Conservation (phyloP, 1,140 invertebrate species). For the Eupeodes corollae region DNA sequence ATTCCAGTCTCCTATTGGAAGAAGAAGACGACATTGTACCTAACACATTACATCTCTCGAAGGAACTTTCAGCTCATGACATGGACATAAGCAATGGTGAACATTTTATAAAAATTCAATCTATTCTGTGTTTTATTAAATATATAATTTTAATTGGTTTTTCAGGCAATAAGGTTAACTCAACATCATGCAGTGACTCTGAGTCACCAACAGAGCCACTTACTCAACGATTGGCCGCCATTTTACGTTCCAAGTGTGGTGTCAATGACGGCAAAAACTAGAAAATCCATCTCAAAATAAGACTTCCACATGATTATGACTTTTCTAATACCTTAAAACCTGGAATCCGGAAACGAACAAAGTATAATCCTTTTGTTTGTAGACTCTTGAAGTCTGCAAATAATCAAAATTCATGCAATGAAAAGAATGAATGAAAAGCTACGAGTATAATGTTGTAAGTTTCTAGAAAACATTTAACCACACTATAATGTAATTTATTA, state of each 20-base stretch:
- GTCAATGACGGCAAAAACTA: conserved; percentile 11
- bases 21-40: conserved; percentile 34
- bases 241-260: conserved; percentile 38
- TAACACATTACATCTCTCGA: conserved; percentile 22
- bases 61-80: conserved; percentile 13
- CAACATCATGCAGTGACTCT: conserved; percentile 43
- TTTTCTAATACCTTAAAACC: background rate
- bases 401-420: too few species aligned
- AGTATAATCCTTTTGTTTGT: background rate
- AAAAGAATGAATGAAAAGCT: too few species aligned
- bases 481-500: too few species aligned
- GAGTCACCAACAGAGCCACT: conserved; percentile 50
- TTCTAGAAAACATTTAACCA: too few species aligned
- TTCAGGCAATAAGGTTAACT: conserved; percentile 33
- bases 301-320: background rate
- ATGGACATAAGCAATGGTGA: conserved; percentile 29
- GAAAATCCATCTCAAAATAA: background rate
- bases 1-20: conserved; percentile 34
- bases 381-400: too few species aligned
- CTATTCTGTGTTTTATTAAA: background rate
- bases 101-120: background rate
- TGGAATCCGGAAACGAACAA: background rate
- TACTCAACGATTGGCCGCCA: conserved; percentile 41
- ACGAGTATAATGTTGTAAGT: too few species aligned
- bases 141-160: background rate